phyloP scores from a whole-genome alignment of 1,140 invertebrate genomes.

The Diachasma alloeum region DNA sequence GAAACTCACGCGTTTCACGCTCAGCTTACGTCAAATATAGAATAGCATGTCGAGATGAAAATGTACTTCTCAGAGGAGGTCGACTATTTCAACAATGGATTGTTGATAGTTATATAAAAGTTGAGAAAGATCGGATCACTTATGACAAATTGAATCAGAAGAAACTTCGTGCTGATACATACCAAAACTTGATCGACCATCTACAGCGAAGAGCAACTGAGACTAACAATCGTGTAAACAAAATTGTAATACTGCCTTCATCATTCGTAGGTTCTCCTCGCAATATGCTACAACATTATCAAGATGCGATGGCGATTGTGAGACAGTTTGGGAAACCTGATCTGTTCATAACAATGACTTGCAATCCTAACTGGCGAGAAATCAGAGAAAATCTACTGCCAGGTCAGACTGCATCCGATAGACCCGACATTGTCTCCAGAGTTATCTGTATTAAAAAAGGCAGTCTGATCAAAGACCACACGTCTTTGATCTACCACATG shows the following conservation, averaged over 20 bases:
- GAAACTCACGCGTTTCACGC: not conserved
- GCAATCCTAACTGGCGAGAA: constrained; percentile 33
- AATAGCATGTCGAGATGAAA: not conserved
- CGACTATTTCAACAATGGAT: not conserved
- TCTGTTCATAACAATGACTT: not conserved
- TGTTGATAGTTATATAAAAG: constrained; percentile 1
- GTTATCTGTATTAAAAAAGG: too few species aligned
- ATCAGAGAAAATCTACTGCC: constrained; percentile 25
- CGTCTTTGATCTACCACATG: constrained; percentile 35
- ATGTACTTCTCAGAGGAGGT: not conserved
- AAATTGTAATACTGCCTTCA: not conserved
- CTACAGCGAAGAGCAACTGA: not conserved
- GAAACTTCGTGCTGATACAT: not conserved
- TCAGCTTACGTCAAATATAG: not conserved
- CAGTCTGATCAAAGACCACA: too few species aligned
- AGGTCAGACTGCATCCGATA: constrained; percentile 25
- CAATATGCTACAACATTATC: not conserved
- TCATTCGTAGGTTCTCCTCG: not conserved
- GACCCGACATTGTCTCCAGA: too few species aligned
- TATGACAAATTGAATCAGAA: not conserved
- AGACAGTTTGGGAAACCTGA: not conserved
- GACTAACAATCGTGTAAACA: not conserved
- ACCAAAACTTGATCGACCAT: not conserved
- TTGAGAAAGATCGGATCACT: not conserved
- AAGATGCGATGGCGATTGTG: not conserved